These are phyloP conservation scores for Rhyacophila brunnea DNA, from an alignment of 1,140 invertebrate species.

Conservation along the genomic window DNA sequence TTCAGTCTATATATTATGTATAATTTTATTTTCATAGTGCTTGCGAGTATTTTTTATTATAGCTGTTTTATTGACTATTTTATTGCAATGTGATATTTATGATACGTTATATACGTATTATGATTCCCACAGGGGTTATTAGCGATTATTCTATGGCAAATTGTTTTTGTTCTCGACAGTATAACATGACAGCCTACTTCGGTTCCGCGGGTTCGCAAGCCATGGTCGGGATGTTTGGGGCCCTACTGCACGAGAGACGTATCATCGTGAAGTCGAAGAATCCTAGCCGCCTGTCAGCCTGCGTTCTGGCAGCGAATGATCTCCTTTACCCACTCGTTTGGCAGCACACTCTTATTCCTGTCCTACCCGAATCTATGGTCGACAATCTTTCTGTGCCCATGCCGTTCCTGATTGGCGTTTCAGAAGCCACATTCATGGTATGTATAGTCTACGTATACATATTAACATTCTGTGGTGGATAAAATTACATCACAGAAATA, in stretches of 20 bases:
- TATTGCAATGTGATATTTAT: no score
- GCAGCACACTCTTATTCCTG: slow-evolving; percentile 97
- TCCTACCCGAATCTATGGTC: slow-evolving; percentile 80
- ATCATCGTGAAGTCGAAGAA: slow-evolving; percentile 88
- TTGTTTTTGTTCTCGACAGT: slow-evolving; percentile 59
- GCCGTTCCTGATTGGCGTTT: slow-evolving; percentile 94
- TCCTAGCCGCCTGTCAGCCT: slow-evolving; percentile 83
- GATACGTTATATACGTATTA: no score
- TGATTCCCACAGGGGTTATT: no score
- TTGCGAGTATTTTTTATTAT: no score
- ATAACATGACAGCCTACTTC: slow-evolving; percentile 94
- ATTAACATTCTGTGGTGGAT: no score
- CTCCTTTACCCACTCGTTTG: slow-evolving; percentile 96
- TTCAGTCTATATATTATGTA: no score
- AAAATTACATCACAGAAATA: no score
- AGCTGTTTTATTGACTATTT: no score
- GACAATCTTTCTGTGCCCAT: slow-evolving; percentile 92
- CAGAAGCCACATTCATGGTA: slow-evolving; percentile 78
- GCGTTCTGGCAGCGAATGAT: slow-evolving; percentile 90
- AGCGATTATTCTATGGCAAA: no score
- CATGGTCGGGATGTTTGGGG: slow-evolving; percentile 93
- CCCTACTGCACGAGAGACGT: slow-evolving; percentile 88
- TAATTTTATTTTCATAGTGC: no score
- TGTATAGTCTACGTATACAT: slow-evolving; percentile 32
- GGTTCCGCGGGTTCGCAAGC: slow-evolving; percentile 88